Percentiles rank a stretch among this genome's conserved stretches.
Conservation (phyloP, 2,797 vertebrate genomes). For the Syngnathus acus region DNA sequence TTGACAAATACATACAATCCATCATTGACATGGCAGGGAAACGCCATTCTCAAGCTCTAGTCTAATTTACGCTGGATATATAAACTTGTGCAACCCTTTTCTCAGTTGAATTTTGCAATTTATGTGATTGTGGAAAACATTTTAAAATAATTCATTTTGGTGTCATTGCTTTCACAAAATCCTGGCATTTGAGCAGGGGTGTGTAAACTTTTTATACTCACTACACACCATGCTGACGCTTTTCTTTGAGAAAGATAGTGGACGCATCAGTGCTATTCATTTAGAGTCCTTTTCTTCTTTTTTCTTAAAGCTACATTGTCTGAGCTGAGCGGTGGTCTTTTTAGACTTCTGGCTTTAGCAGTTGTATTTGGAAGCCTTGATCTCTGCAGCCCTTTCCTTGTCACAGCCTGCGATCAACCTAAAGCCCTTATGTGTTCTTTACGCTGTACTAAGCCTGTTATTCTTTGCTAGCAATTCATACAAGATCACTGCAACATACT, state of each 20-base stretch:
- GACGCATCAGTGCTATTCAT: conserved; percentile 18
- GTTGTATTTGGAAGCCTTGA: conserved; percentile 54
- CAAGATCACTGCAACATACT: conserved; percentile 37
- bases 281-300: conserved; percentile 37
- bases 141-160: background rate
- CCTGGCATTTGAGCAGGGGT: background rate
- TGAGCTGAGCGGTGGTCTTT: conserved; percentile 34
- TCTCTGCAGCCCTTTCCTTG: conserved; percentile 53
- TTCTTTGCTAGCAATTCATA: conserved; percentile 52
- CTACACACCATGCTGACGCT: conserved; percentile 41
- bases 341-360: conserved; percentile 44
- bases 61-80: conserved; percentile 33
- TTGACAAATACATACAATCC: background rate
- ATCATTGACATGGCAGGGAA: conserved; percentile 23
- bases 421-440: conserved; percentile 61
- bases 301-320: conserved; percentile 37
- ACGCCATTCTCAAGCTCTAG: conserved; percentile 45
- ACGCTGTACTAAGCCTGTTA: conserved; percentile 59
- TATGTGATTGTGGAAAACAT: background rate
- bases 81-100: background rate
- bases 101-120: background rate
- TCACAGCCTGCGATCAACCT: conserved; percentile 57
- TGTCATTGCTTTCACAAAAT: background rate
- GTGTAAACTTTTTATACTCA: background rate
- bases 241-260: conserved; percentile 22